phyloP scores from a whole-genome alignment of 2,113 vertebrate species.

The Carlito syrichta region DNA sequence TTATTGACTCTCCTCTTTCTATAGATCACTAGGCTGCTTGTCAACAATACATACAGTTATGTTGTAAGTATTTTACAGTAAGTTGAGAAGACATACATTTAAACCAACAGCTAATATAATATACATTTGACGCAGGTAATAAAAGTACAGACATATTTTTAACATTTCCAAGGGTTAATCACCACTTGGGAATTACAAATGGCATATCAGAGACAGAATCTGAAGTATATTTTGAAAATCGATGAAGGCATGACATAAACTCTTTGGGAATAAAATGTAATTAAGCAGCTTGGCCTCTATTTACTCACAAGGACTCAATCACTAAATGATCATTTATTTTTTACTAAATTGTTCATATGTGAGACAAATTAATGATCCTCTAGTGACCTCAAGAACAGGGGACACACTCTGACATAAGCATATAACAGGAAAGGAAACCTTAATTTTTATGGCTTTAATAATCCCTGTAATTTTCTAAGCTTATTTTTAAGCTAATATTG shows the following conservation, averaged over 20 bases:
- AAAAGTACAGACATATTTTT: background rate
- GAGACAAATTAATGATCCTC: background rate
- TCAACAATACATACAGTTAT: too few species aligned
- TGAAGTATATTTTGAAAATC: background rate
- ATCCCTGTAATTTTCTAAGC: background rate
- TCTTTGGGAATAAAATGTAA: background rate
- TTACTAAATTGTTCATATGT: background rate
- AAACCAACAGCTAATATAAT: background rate
- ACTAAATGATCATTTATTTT: background rate
- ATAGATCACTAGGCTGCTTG: too few species aligned
- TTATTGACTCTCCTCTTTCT: background rate
- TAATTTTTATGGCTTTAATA: background rate
- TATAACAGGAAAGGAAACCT: background rate
- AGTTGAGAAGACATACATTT: background rate
- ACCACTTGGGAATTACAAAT: background rate
- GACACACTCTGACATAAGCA: background rate
- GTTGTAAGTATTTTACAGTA: background rate
- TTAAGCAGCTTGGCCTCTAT: background rate
- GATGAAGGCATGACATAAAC: background rate
- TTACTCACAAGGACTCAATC: background rate
- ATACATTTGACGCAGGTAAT: background rate
- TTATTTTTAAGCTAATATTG: background rate
- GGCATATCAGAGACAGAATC: background rate
- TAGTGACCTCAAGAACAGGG: background rate
- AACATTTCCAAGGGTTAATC: background rate